These are phyloP conservation scores for Eriosoma lanigerum DNA, from an alignment of 1,140 invertebrate genomes.

Conservation along the genomic window DNA sequence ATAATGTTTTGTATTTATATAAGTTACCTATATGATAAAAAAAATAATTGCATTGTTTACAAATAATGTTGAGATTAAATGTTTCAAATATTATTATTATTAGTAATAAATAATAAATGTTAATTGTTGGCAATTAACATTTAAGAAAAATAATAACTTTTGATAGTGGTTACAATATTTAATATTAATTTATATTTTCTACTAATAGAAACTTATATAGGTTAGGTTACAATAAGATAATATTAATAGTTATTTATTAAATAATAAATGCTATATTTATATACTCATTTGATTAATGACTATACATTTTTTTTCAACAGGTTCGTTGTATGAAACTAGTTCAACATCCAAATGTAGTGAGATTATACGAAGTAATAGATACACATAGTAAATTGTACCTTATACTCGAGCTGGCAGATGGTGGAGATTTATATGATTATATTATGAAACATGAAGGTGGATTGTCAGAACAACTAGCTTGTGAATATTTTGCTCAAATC, in stretches of 20 bases:
- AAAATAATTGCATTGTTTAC: not conserved
- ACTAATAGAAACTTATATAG: too few species aligned
- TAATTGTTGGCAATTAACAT: not conserved
- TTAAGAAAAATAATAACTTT: too few species aligned
- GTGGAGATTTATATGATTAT: slow-evolving; percentile 98
- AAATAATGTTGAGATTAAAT: not conserved
- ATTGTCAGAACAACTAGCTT: slow-evolving; percentile 70
- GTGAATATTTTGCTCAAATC: slow-evolving; percentile 94
- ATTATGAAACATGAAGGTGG: slow-evolving; percentile 91
- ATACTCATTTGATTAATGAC: too few species aligned
- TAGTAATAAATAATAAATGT: slow-evolving; percentile 54
- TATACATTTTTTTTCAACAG: slow-evolving; percentile 62
- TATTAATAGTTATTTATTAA: too few species aligned
- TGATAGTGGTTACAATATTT: too few species aligned
- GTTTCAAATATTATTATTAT: too few species aligned
- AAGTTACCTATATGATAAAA: not conserved
- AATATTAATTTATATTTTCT: too few species aligned
- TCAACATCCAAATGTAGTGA: slow-evolving; percentile 97
- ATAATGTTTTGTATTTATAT: too few species aligned
- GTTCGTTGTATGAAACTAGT: slow-evolving; percentile 98
- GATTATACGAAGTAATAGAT: slow-evolving; percentile 98
- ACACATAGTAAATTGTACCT: slow-evolving; percentile 94
- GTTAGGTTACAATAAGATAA: too few species aligned
- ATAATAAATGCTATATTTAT: too few species aligned
- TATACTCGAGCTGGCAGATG: slow-evolving; percentile 97